Evolutionary conservation across 92 coral and sea anemone genomes (phyloP).

Genomic region (Umimayanthus chanpuru): DNA sequence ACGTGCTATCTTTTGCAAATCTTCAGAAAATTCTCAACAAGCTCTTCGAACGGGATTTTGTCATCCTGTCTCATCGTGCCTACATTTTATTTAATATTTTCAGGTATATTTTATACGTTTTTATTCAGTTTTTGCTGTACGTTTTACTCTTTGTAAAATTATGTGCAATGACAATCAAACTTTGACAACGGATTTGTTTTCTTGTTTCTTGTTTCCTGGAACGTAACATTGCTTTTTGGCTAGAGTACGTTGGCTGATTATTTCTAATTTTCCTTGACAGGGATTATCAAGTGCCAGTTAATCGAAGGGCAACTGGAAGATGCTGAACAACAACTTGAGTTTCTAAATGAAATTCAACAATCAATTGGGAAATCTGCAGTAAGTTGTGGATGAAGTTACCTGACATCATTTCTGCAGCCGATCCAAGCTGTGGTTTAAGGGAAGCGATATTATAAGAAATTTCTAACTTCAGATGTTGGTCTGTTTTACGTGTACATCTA

Average conservation of each 20-base stretch:
- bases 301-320: constrained; percentile 95
- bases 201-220: neutral
- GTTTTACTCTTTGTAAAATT: no score
- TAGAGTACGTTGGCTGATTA: neutral
- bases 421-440: neutral
- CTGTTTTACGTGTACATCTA: no score
- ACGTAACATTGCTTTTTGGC: neutral
- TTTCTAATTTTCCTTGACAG: constrained; percentile 35
- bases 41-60: no score
- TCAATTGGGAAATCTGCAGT: constrained; percentile 99
- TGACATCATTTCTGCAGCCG: neutral
- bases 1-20: no score
- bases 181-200: no score
- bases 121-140: no score
- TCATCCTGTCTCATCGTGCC: no score
- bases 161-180: no score
- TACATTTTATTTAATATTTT: no score
- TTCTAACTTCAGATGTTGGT: neutral
- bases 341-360: constrained; percentile 95
- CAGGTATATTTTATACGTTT: no score
- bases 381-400: constrained; percentile 26
- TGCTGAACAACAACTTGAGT: constrained; percentile 98
- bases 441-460: neutral
- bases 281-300: constrained; percentile 95
- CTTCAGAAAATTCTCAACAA: no score